phyloP scores from a whole-genome alignment of 2,113 vertebrate species.

The Percina caprodes region DNA sequence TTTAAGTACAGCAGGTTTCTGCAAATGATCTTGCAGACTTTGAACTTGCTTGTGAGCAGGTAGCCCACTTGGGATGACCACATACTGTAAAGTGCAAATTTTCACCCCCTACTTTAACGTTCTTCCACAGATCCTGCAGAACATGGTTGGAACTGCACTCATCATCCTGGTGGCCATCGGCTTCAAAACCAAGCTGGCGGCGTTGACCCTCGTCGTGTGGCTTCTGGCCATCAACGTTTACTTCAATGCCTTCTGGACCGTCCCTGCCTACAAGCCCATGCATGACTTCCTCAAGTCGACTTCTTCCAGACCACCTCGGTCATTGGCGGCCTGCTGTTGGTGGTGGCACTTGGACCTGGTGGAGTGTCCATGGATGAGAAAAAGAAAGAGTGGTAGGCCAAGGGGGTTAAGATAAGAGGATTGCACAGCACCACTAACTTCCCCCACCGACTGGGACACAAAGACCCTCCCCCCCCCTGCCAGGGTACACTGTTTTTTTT shows the following conservation, averaged over 20 bases:
- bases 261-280: constrained; percentile 97
- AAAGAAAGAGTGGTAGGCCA: constrained; percentile 95
- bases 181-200: constrained; percentile 98
- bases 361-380: constrained; percentile 99
- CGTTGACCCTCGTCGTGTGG: constrained; percentile 96
- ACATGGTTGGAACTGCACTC: constrained; percentile 95
- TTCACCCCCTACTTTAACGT: not conserved
- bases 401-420: constrained; percentile 32
- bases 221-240: constrained; percentile 97
- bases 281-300: constrained; percentile 98
- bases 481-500: constrained; percentile 50
- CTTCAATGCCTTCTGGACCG: constrained; percentile 98
- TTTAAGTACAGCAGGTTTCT: not conserved
- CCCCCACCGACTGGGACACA: constrained; percentile 70
- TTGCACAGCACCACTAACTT: constrained; percentile 65
- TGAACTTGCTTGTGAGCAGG: not conserved
- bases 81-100: not conserved
- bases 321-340: constrained; percentile 94
- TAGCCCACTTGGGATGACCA: not conserved
- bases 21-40: not conserved
- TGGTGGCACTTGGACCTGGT: constrained; percentile 96
- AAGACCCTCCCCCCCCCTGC: constrained; percentile 64
- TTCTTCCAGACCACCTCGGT: constrained; percentile 99
- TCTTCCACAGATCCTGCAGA: constrained; percentile 91
- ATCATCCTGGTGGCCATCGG: constrained; percentile 97